phyloP scores from a whole-genome alignment of 2,113 vertebrate species.

The Lagenorhynchus albirostris region DNA sequence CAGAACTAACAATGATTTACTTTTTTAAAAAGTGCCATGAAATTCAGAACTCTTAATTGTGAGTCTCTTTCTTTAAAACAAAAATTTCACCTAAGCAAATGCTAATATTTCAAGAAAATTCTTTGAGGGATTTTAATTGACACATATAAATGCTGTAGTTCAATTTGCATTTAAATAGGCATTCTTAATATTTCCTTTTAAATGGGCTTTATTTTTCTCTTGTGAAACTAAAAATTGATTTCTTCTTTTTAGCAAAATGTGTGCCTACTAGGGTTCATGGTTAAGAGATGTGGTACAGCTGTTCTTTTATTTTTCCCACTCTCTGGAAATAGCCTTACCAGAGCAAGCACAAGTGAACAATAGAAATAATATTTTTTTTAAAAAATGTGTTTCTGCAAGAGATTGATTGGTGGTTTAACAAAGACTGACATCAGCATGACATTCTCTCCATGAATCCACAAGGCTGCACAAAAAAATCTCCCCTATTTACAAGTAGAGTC shows the following conservation, averaged over 20 bases:
- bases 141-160: neutral
- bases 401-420: constrained; percentile 35
- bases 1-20: neutral
- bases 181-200: constrained; percentile 51
- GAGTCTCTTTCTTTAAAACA: constrained; percentile 44
- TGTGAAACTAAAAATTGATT: constrained; percentile 51
- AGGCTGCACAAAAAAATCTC: neutral
- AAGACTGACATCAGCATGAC: constrained; percentile 35
- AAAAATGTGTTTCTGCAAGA: constrained; percentile 39
- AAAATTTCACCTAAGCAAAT: constrained; percentile 48
- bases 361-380: neutral
- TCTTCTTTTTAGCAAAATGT: constrained; percentile 49
- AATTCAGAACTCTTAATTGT: constrained; percentile 36
- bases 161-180: constrained; percentile 57
- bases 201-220: constrained; percentile 44
- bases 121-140: constrained; percentile 19
- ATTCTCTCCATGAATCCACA: constrained; percentile 45
- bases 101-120: constrained; percentile 47
- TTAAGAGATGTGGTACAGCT: constrained; percentile 45
- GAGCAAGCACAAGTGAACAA: constrained; percentile 41
- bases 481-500: neutral
- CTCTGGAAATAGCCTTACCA: constrained; percentile 31
- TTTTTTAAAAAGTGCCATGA: neutral
- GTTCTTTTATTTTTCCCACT: constrained; percentile 47
- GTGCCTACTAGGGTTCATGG: constrained; percentile 9